Evolutionary conservation across 2,888 invertebrate species (phyloP).

Genomic region (Smittia sp.): DNA sequence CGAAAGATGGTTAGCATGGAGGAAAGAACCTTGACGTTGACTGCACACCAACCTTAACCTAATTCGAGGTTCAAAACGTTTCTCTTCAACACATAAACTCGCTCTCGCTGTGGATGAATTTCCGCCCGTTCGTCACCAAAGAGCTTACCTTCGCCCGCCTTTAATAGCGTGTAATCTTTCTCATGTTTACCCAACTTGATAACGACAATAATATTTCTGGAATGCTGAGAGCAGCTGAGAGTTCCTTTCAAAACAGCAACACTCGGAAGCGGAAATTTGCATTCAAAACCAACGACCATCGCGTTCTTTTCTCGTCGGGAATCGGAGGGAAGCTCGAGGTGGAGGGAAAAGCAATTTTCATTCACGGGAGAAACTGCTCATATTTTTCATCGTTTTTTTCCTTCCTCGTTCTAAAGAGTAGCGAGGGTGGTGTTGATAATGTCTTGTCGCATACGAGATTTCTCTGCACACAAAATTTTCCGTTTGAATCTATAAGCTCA

Average conservation of each 20-base stretch:
- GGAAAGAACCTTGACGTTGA: not conserved
- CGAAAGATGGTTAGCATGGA: not conserved
- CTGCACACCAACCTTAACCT: not conserved
- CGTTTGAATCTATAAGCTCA: conserved; percentile 21
- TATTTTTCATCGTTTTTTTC: not conserved
- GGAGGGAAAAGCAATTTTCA: not conserved
- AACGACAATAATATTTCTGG: not conserved
- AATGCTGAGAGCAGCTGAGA: not conserved
- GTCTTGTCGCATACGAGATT: not conserved
- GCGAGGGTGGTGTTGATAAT: not conserved
- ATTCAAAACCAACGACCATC: conserved; percentile 31
- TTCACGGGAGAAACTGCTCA: conserved; percentile 2
- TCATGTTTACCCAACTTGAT: not conserved
- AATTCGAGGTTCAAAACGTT: not conserved
- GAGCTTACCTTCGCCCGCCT: not conserved
- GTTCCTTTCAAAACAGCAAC: not conserved
- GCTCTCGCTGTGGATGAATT: not conserved
- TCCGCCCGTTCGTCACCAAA: not conserved
- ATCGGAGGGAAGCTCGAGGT: not conserved
- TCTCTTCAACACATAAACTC: not conserved
- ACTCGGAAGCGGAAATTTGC: conserved; percentile 4
- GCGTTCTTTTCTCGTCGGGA: not conserved
- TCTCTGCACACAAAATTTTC: not conserved
- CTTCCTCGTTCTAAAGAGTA: not conserved
- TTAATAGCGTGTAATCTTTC: conserved; percentile 2